These are phyloP conservation scores for honey bee (Apis mellifera) DNA, from an alignment of 1,140 invertebrate genomes.

Conservation along the genomic window DNA sequence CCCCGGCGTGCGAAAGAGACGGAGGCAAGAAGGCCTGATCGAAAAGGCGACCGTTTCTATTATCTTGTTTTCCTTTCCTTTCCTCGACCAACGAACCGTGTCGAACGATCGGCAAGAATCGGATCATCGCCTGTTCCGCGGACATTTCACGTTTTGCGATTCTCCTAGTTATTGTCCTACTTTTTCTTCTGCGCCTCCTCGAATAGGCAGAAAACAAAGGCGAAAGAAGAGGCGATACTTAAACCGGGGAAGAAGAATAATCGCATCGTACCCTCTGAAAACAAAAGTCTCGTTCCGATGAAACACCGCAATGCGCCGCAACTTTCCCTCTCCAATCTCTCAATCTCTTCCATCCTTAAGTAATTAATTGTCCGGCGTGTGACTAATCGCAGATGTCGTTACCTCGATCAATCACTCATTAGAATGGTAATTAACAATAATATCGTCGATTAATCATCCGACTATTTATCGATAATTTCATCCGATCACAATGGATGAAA, in stretches of 20 bases:
- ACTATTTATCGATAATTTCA: constrained; percentile 46
- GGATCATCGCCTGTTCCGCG: constrained; percentile 31
- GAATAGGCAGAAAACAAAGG: not conserved
- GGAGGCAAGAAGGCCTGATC: constrained; percentile 58
- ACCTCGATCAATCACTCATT: constrained; percentile 46
- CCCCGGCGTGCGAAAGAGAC: no score
- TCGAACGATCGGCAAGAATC: constrained; percentile 29
- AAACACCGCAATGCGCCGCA: not conserved
- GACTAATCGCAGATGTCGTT: constrained; percentile 46
- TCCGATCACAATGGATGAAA: constrained; percentile 14
- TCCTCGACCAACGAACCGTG: constrained; percentile 48
- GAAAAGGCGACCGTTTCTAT: constrained; percentile 32
- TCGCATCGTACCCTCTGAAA: constrained; percentile 2
- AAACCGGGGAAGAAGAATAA: not conserved
- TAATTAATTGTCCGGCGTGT: constrained; percentile 43
- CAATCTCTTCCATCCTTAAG: not conserved
- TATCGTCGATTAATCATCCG: constrained; percentile 37
- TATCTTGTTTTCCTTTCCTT: constrained; percentile 47
- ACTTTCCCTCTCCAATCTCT: not conserved
- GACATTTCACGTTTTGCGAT: constrained; percentile 29
- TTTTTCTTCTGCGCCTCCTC: not conserved
- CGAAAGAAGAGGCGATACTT: not conserved
- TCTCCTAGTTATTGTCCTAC: constrained; percentile 31
- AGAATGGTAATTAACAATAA: constrained; percentile 50
- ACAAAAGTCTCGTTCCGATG: not conserved